Evolutionary conservation across 2,888 invertebrate genomes (phyloP).

Genomic region (Cyaniris semiargus): DNA sequence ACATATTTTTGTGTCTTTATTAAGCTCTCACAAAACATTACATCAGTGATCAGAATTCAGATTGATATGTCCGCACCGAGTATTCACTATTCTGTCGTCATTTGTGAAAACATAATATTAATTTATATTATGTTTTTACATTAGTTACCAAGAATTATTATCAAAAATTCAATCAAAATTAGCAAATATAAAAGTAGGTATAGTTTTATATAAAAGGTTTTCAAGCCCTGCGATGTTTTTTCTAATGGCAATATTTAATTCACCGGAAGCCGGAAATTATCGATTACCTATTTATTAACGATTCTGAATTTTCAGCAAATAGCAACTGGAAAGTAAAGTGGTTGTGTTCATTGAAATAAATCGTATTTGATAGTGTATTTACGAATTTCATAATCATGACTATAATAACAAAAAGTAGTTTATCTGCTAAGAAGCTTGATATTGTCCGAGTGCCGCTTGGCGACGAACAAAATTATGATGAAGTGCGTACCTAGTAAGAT

Average conservation of each 20-base stretch:
- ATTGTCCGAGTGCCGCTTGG: constrained; percentile 84
- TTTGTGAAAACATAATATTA: no score
- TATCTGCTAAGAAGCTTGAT: constrained; percentile 84
- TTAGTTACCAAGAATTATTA: no score
- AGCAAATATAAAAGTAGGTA: no score
- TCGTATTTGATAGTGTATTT: neutral
- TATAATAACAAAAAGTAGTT: constrained; percentile 86
- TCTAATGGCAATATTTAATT: constrained; percentile 32
- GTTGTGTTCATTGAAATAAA: neutral
- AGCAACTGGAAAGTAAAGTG: neutral
- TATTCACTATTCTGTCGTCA: no score
- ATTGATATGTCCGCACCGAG: no score
- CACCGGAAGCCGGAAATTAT: constrained; percentile 36
- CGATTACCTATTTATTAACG: constrained; percentile 21
- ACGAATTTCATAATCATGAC: constrained; percentile 82
- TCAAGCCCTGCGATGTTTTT: neutral
- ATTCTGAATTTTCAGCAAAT: constrained; percentile 17
- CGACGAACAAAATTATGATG: constrained; percentile 61
- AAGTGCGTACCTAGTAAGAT: constrained; percentile 55
- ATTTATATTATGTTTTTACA: no score
- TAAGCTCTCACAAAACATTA: no score
- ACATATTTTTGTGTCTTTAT: no score
- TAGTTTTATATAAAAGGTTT: neutral
- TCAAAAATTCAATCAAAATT: no score
- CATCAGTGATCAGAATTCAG: no score